These are phyloP conservation scores for Vespertilio murinus DNA, from an alignment of 2,797 vertebrate genomes.

Conservation along the genomic window DNA sequence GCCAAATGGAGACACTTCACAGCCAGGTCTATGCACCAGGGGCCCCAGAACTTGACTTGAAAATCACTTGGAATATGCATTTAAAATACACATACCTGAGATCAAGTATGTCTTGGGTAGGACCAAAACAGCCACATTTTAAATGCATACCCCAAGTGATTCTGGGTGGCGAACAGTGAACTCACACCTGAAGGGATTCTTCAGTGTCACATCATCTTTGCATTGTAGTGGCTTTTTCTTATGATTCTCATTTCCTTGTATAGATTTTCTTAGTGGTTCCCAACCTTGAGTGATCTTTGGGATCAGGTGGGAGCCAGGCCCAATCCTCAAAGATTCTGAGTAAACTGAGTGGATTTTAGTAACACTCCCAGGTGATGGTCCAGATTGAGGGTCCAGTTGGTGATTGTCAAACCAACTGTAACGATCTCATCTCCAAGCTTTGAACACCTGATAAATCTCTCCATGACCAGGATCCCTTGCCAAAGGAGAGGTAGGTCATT, in stretches of 20 bases:
- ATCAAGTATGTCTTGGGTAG: background rate
- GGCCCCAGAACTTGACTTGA: background rate
- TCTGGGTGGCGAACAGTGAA: background rate
- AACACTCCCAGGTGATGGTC: background rate
- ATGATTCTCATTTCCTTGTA: background rate
- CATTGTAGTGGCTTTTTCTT: background rate
- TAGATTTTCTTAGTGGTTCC: background rate
- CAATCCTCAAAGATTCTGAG: background rate
- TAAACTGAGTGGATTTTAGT: background rate
- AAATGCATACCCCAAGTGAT: background rate
- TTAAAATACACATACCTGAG: background rate
- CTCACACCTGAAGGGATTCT: too few relatives aligned
- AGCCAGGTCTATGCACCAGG: background rate
- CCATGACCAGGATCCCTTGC: background rate
- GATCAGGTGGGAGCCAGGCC: background rate
- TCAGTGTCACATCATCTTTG: rapidly evolving
- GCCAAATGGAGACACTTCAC: background rate
- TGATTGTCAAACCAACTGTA: background rate
- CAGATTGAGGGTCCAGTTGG: background rate
- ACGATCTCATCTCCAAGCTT: background rate
- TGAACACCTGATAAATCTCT: background rate
- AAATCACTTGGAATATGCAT: background rate
- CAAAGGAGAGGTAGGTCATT: background rate
- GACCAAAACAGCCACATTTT: background rate
- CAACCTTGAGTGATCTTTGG: background rate